A percentile compares a stretch with the other conserved stretches of the same genome.
Conservation (phyloP, 35 echinoderm and acorn worm species). For the Amphiura filiformis region DNA sequence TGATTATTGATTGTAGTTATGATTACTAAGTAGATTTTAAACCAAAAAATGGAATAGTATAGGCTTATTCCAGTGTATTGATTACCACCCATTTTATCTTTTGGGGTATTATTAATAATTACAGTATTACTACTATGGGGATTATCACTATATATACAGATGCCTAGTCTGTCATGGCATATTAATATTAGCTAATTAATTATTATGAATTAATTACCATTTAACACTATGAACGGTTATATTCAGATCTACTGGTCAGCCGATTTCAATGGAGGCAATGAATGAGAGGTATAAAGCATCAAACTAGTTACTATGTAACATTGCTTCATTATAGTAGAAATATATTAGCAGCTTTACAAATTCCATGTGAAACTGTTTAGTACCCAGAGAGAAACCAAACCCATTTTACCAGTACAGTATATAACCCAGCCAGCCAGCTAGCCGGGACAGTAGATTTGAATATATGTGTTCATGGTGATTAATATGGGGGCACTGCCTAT, state of each 20-base stretch:
- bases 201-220: constrained; percentile 9
- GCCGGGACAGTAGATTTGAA: neutral
- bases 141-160: neutral
- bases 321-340: no score
- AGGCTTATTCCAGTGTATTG: constrained; percentile 4
- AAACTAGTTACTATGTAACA: no score
- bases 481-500: neutral
- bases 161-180: neutral
- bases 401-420: no score
- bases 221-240: neutral
- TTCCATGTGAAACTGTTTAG: no score
- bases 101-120: constrained; percentile 11
- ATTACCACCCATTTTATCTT: neutral
- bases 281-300: no score
- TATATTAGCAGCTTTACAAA: no score
- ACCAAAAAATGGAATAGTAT: neutral
- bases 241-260: no score
- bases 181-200: constrained; percentile 16
- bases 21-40: neutral
- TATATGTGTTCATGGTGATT: neutral
- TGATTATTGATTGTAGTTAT: neutral
- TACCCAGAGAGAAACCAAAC: no score
- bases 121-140: constrained; percentile 11
- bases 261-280: no score
- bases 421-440: no score